A percentile compares a stretch with the other conserved stretches of the same genome.
phyloP scores from a whole-genome alignment of 2,888 invertebrate genomes.

The Cephus spinipes region DNA sequence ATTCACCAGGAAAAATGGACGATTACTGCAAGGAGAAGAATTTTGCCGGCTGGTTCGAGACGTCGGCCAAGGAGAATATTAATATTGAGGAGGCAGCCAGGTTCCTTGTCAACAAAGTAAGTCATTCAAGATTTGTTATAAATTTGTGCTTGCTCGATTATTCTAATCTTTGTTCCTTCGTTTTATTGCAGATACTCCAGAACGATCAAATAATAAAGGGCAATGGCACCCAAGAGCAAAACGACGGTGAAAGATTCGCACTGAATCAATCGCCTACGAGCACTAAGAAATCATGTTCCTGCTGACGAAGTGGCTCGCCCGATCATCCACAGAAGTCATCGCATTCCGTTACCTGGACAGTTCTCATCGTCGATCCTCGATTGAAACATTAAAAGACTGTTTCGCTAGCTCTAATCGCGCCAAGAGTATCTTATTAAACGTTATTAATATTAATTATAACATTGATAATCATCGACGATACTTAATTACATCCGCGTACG shows the following conservation, averaged over 20 bases:
- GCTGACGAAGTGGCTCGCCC: conserved; percentile 68
- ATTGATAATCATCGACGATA: background rate
- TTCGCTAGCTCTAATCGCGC: conserved; percentile 8
- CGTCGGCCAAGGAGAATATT: conserved; percentile 95
- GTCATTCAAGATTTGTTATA: conserved; percentile 7
- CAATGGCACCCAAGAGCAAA: conserved; percentile 71
- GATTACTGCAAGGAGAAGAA: conserved; percentile 93
- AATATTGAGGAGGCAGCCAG: conserved; percentile 96
- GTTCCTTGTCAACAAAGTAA: conserved; percentile 91
- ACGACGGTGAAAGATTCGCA: conserved; percentile 77
- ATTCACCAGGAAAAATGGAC: conserved; percentile 87
- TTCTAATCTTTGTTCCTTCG: conserved; percentile 15
- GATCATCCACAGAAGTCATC: background rate
- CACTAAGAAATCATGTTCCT: conserved; percentile 70
- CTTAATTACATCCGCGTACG: background rate
- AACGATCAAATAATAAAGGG: conserved; percentile 82
- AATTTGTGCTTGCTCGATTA: background rate
- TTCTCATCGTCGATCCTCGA: background rate
- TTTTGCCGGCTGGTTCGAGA: conserved; percentile 95
- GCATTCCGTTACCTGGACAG: background rate
- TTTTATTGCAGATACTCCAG: conserved; percentile 75
- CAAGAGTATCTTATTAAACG: background rate
- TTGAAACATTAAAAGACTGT: conserved; percentile 6
- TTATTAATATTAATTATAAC: background rate
- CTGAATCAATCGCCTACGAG: conserved; percentile 70